Conservation (phyloP, 2,888 invertebrate species). For the Cryptocephalus primarius region DNA sequence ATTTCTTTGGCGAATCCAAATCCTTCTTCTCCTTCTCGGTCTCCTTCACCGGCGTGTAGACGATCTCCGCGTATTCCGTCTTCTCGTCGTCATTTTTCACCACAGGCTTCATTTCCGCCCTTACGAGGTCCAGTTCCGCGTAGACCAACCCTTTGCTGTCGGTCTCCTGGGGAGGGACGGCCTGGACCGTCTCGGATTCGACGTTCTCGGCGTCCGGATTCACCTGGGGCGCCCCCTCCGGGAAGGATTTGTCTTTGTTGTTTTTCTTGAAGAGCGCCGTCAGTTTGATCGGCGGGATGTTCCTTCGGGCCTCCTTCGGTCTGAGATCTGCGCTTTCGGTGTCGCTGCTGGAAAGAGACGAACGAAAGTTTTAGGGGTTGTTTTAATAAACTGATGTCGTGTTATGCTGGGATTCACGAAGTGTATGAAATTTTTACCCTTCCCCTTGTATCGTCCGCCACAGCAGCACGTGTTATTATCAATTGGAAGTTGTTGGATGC, state of each 20-base stretch:
- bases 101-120: constrained; percentile 34
- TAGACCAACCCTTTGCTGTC: constrained; percentile 48
- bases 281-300: constrained; percentile 22
- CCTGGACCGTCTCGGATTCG: constrained; percentile 7
- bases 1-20: neutral
- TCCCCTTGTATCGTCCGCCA: too few relatives aligned
- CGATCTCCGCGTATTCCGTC: constrained; percentile 73
- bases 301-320: constrained; percentile 18
- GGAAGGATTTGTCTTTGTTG: constrained; percentile 22
- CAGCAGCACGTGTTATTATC: too few relatives aligned
- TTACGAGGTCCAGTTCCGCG: constrained; percentile 55
- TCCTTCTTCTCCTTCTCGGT: constrained; percentile 3
- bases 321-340: constrained; percentile 53
- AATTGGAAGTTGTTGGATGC: too few relatives aligned
- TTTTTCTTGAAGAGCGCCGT: constrained; percentile 27
- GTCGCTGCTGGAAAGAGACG: constrained; percentile 44
- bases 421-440: too few relatives aligned
- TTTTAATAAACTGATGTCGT: neutral
- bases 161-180: neutral
- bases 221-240: neutral
- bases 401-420: neutral
- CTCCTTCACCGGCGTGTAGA: constrained; percentile 44
- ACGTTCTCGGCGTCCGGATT: constrained; percentile 5
- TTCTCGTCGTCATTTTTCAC: constrained; percentile 44
- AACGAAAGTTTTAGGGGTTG: neutral